These are phyloP conservation scores for Nipponia nippon DNA, from an alignment of 2,113 vertebrate species.

Conservation along the genomic window DNA sequence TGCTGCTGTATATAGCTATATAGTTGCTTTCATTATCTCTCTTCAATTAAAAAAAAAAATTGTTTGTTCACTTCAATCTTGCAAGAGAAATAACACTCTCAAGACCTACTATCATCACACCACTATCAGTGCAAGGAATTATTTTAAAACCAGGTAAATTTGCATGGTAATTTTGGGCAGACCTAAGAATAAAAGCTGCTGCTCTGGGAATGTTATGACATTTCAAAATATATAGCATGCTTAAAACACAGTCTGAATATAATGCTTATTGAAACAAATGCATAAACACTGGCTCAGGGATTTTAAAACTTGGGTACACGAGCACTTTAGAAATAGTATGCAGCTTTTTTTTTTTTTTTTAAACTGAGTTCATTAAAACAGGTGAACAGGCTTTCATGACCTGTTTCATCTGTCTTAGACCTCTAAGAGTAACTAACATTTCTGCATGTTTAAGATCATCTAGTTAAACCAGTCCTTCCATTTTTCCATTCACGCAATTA, in stretches of 20 bases:
- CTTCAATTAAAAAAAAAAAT: not conserved
- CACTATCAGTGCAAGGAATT: not conserved
- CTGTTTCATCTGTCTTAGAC: not conserved
- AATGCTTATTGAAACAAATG: not conserved
- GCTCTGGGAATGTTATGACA: not conserved
- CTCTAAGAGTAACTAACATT: not conserved
- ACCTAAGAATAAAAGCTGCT: not conserved
- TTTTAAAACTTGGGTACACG: not conserved
- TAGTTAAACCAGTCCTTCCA: not conserved
- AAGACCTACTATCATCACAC: not conserved
- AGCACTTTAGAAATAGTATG: not conserved
- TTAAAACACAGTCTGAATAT: not conserved
- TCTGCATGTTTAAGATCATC: not conserved
- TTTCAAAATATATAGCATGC: not conserved
- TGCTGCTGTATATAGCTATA: not conserved
- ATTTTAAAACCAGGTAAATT: not conserved
- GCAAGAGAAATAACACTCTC: not conserved
- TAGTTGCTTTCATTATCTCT: accelerated
- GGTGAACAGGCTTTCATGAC: not conserved
- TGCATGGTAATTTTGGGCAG: not conserved
- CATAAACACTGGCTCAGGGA: not conserved
- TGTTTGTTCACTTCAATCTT: not conserved
- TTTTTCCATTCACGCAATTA: not conserved
- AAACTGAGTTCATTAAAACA: not conserved
- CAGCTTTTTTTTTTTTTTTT: not conserved